Conservation (phyloP, 1,140 invertebrate species). For the Calephelis virginiensis region DNA sequence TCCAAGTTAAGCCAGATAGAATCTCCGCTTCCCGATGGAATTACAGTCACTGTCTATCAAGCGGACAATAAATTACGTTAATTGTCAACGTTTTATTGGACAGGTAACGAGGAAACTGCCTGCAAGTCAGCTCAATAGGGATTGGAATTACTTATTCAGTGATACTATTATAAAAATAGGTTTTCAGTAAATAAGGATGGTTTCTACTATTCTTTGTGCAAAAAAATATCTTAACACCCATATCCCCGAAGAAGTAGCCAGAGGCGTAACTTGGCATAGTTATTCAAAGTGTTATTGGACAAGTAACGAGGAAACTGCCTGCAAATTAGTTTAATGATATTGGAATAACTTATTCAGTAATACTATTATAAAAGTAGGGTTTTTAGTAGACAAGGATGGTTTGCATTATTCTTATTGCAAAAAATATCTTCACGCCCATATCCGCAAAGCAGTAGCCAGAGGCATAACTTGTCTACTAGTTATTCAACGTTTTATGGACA, state of each 20-base stretch:
- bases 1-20: slow-evolving; percentile 28
- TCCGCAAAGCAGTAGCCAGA: too few species aligned
- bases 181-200: too few species aligned
- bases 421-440: too few species aligned
- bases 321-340: slow-evolving; percentile 1
- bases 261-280: too few species aligned
- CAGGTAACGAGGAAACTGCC: slow-evolving; percentile 32
- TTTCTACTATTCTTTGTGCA: too few species aligned
- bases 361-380: too few species aligned
- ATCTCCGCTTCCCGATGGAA: slow-evolving; percentile 33
- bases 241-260: too few species aligned
- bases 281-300: slow-evolving; percentile 54
- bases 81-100: slow-evolving; percentile 61
- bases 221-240: too few species aligned
- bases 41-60: slow-evolving; percentile 43
- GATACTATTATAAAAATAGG: background rate
- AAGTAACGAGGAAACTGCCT: slow-evolving; percentile 29
- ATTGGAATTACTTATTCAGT: slow-evolving; percentile 13
- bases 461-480: too few species aligned
- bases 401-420: too few species aligned
- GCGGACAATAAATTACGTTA: slow-evolving; percentile 52
- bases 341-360: slow-evolving; percentile 10
- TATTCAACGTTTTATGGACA: too few species aligned
- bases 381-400: too few species aligned
- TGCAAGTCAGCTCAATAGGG: slow-evolving; percentile 5